Base-by-base conservation (phyloP, 2,888 invertebrate species). In the Drosophila prolongata region DNA sequence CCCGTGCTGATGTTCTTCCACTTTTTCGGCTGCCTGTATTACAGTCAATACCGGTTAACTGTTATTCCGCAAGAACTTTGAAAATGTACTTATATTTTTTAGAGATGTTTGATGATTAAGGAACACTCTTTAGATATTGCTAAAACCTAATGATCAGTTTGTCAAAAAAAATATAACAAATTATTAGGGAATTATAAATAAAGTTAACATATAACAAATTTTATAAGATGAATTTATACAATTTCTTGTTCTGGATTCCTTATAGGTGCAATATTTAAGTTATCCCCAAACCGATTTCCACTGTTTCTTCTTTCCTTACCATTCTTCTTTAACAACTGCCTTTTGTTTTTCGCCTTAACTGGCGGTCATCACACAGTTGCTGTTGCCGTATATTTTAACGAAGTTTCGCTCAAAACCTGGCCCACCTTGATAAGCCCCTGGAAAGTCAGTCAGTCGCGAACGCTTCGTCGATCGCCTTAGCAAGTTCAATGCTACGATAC, bases 401-500 rank as follows among this genome's bases (percentile, higher is more conserved):
- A 62, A 69, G 66, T 65, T 78, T 64, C 65, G 72, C 78, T 65
- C 24, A 37, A 74, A 88, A 88, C 71, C 89, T 77, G 71, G 80
- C 75, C 87, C 84, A 87, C 89, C 89, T 83, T 83, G 82, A 87
- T 87, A 75, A 78, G 35, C 38, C 69, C 44, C 55, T 19, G 62
- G 62, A 47, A 19, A 64, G 65, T 64, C 42, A 27, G 65, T 64
- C 61, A 24, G 30, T 46, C 14, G 46, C 24, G 38, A 38, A n/a
- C 38, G 61, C 30, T 38, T 27, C 37, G 16, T 11, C 57, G 56
- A 56, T 19, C 62, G 47, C 46, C 58, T 46, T 13, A 38, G 54
- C 86, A 89, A 84, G 84, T 84, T 84, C 89, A 84, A 89, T 84
- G 83, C 74, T 80, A 42, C 62, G 75, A 52, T 3, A n/a, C 35